phyloP scores from a whole-genome alignment of 2,888 invertebrate species.

The Pyrocoelia pectoralis region DNA sequence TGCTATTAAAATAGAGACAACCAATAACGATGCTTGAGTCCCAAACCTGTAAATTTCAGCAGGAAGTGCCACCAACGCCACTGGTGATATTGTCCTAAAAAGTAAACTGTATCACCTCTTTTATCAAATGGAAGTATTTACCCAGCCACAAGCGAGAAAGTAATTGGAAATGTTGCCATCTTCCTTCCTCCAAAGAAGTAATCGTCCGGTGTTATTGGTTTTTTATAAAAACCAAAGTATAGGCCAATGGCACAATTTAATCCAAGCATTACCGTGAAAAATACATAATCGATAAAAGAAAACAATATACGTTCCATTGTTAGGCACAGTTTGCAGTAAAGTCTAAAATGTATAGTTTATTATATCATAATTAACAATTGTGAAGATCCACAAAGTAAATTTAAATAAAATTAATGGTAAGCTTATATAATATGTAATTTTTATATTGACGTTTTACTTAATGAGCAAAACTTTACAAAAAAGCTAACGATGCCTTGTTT shows the following conservation, averaged over 20 bases:
- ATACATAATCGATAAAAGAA: constrained; percentile 59
- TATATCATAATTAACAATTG: no score
- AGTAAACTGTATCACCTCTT: not conserved
- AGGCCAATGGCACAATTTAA: constrained; percentile 63
- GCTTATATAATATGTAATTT: no score
- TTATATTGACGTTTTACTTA: no score
- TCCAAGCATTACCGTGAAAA: constrained; percentile 60
- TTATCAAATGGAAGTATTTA: constrained; percentile 43
- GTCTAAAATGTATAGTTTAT: no score
- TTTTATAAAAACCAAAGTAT: constrained; percentile 63
- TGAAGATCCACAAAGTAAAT: no score
- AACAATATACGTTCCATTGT: not conserved
- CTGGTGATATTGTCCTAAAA: constrained; percentile 43
- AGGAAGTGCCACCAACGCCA: constrained; percentile 76
- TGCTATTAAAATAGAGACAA: constrained; percentile 55
- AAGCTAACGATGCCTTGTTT: no score
- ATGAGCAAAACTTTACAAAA: no score
- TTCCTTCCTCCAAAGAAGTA: constrained; percentile 72
- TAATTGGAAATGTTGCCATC: constrained; percentile 73
- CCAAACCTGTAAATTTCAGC: constrained; percentile 78
- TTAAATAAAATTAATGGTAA: no score
- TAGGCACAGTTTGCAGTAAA: no score
- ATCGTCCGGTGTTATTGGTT: constrained; percentile 66
- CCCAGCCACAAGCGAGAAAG: constrained; percentile 74
- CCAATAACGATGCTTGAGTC: constrained; percentile 65